These are phyloP conservation scores for Saccopteryx leptura DNA, from an alignment of 2,113 vertebrate species.

Conservation along the genomic window DNA sequence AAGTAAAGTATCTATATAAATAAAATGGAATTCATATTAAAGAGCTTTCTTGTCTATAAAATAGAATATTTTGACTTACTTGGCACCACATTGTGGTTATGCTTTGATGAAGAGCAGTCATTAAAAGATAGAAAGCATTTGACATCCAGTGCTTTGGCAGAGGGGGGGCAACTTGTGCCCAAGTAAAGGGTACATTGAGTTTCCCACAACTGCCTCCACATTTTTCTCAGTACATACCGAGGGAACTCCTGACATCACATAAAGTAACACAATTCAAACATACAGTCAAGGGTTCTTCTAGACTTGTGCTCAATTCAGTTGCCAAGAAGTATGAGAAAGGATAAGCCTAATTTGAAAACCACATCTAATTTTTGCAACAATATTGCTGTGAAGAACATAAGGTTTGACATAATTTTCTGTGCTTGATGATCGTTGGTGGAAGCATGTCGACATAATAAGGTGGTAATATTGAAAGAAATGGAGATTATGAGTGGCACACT, in stretches of 20 bases:
- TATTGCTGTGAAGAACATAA: neutral
- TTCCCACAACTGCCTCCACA: neutral
- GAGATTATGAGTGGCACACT: neutral
- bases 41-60: neutral
- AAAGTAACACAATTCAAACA: neutral
- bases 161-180: neutral
- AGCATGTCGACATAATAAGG: neutral
- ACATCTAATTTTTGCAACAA: neutral
- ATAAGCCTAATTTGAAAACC: constrained; percentile 17
- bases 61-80: neutral
- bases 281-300: neutral
- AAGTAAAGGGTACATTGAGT: neutral
- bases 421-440: neutral
- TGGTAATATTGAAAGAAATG: neutral
- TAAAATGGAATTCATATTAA: constrained; percentile 5
- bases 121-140: neutral
- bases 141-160: neutral
- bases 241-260: neutral
- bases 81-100: neutral
- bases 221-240: neutral
- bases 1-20: neutral
- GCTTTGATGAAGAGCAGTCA: neutral
- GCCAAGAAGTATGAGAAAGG: neutral
- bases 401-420: constrained; percentile 4
- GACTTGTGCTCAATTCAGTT: neutral